Percentiles rank a stretch among this genome's conserved stretches.
Conservation (phyloP, 2,113 vertebrate species). For the Melospiza georgiana region DNA sequence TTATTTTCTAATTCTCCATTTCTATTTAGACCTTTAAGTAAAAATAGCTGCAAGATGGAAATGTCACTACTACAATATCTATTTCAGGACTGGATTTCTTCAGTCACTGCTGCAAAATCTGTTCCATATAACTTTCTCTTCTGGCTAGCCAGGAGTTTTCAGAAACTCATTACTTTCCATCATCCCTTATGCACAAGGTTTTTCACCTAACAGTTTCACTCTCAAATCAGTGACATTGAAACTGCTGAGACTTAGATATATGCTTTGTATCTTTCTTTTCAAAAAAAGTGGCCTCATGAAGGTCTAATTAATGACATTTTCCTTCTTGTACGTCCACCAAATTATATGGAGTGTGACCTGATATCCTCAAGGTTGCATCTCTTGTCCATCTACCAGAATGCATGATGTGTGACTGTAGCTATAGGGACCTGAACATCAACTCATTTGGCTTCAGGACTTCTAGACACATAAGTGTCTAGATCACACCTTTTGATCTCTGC, state of each 20-base stretch:
- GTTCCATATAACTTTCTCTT: background rate
- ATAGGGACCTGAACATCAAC: background rate
- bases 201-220: background rate
- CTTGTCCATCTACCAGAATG: background rate
- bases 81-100: background rate
- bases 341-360: background rate
- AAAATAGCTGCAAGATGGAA: background rate
- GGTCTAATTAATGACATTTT: background rate
- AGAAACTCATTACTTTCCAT: background rate
- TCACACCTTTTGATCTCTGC: constrained; percentile 1
- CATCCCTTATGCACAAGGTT: background rate
- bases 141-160: background rate
- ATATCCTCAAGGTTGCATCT: background rate
- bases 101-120: background rate
- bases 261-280: background rate
- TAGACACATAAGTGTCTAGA: background rate
- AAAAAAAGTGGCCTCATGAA: background rate
- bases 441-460: constrained; percentile 12
- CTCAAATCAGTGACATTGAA: background rate
- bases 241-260: background rate
- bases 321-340: background rate
- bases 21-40: background rate
- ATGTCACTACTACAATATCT: background rate
- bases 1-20: background rate
- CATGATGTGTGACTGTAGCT: background rate